phyloP scores from a whole-genome alignment of 2,888 invertebrate genomes.

The Chrysopilus asiliformis region DNA sequence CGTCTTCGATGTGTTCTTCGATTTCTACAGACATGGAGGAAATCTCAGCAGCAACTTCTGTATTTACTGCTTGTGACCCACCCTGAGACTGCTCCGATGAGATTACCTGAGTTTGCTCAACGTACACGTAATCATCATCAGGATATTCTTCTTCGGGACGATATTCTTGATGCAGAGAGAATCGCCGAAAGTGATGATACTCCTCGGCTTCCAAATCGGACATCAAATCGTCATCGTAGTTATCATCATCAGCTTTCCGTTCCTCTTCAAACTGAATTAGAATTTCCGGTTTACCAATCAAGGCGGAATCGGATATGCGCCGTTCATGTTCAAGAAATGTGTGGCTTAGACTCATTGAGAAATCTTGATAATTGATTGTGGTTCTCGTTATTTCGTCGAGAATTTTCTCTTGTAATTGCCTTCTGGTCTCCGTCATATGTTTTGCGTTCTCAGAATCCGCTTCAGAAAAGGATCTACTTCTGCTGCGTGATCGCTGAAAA shows the following conservation, averaged over 20 bases:
- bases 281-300: conserved; percentile 23
- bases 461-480: conserved; percentile 26
- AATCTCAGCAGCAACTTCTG: background rate
- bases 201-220: conserved; percentile 29
- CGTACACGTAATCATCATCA: conserved; percentile 25
- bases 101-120: conserved; percentile 27
- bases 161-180: conserved; percentile 28
- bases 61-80: conserved; percentile 18
- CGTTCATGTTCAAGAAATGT: conserved; percentile 28
- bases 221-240: conserved; percentile 10
- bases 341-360: conserved; percentile 23
- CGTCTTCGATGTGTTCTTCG: conserved; percentile 3
- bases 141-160: conserved; percentile 29
- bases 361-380: conserved; percentile 25
- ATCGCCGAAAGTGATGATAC: conserved; percentile 33
- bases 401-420: conserved; percentile 22
- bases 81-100: conserved; percentile 16
- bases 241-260: conserved; percentile 14
- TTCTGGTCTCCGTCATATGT: background rate
- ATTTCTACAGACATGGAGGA: background rate
- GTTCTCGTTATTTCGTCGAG: conserved; percentile 25
- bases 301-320: conserved; percentile 30
- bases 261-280: conserved; percentile 19
- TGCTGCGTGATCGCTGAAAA: conserved; percentile 29
- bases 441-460: conserved; percentile 10